Evolutionary conservation across 2,888 invertebrate species (phyloP).

Genomic region (Pegoplata infirma): DNA sequence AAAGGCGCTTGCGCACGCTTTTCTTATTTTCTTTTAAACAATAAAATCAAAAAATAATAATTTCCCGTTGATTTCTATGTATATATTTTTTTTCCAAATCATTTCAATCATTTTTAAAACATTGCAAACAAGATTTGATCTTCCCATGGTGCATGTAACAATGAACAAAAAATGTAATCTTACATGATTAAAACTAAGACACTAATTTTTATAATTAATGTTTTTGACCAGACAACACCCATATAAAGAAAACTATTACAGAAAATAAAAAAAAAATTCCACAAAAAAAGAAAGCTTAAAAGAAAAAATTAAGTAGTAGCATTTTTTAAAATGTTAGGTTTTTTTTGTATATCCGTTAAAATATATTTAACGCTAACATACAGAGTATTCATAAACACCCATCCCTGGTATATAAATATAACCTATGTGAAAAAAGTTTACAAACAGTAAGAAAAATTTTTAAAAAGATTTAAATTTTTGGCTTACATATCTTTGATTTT

Average conservation of each 20-base stretch:
- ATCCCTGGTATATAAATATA: too few relatives aligned
- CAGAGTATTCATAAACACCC: too few relatives aligned
- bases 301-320: neutral
- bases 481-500: too few relatives aligned
- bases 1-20: too few relatives aligned
- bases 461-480: too few relatives aligned
- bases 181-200: neutral
- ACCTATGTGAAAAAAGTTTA: too few relatives aligned
- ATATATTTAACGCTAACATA: neutral
- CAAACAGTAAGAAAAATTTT: too few relatives aligned
- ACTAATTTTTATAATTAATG: constrained; percentile 1
- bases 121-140: neutral
- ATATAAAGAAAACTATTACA: neutral
- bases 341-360: constrained; percentile 8
- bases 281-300: constrained; percentile 28
- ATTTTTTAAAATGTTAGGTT: neutral
- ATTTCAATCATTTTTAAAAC: too few relatives aligned
- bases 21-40: too few relatives aligned
- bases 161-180: neutral
- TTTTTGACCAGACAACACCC: constrained; percentile 23
- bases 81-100: too few relatives aligned
- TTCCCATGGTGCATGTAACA: neutral
- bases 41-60: too few relatives aligned
- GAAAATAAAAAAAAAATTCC: neutral
- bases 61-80: too few relatives aligned